Percentiles rank a stretch among this genome's conserved stretches.
These are phyloP conservation scores for Rambutsinella grinnellia DNA, from an alignment of 2,888 invertebrate species.

Conservation along the genomic window DNA sequence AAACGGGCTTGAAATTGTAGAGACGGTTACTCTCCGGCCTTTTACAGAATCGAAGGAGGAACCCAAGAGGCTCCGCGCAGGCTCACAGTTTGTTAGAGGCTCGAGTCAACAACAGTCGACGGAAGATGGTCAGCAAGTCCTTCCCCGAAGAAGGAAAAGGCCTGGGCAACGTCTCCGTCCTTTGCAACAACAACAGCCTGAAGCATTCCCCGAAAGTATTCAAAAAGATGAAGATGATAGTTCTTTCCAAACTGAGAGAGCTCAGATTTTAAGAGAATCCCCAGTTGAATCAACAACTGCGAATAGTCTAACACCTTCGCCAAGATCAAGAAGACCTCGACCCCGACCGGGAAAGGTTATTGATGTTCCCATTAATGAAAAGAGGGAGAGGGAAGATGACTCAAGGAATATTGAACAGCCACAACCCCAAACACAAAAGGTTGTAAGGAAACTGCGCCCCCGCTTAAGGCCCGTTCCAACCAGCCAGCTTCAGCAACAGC, in stretches of 20 bases:
- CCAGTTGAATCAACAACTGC: constrained; percentile 12
- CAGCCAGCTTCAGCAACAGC: constrained; percentile 34
- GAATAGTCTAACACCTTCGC: not conserved
- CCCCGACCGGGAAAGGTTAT: constrained; percentile 18
- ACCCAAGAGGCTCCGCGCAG: constrained; percentile 28
- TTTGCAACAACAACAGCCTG: constrained; percentile 5
- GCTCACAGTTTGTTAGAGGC: constrained; percentile 31
- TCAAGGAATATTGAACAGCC: constrained; percentile 14
- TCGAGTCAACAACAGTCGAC: not conserved
- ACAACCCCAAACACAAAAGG: constrained; percentile 10
- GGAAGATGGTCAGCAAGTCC: constrained; percentile 5
- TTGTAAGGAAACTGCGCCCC: constrained; percentile 48
- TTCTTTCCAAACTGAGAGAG: constrained; percentile 28
- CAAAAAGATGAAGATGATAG: constrained; percentile 9
- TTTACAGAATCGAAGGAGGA: constrained; percentile 6
- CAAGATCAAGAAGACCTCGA: constrained; percentile 14
- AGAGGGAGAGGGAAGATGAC: constrained; percentile 5
- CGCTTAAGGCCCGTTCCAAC: constrained; percentile 32
- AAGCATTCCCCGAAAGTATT: constrained; percentile 34
- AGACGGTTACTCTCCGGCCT: constrained; percentile 34
- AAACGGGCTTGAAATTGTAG: constrained; percentile 39
- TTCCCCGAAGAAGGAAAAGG: constrained; percentile 36
- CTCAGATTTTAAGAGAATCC: constrained; percentile 17
- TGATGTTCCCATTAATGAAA: constrained; percentile 4
- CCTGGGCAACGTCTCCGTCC: constrained; percentile 36